These are phyloP conservation scores for Drosophila trapezifrons DNA, from an alignment of 1,140 invertebrate genomes.

Conservation along the genomic window DNA sequence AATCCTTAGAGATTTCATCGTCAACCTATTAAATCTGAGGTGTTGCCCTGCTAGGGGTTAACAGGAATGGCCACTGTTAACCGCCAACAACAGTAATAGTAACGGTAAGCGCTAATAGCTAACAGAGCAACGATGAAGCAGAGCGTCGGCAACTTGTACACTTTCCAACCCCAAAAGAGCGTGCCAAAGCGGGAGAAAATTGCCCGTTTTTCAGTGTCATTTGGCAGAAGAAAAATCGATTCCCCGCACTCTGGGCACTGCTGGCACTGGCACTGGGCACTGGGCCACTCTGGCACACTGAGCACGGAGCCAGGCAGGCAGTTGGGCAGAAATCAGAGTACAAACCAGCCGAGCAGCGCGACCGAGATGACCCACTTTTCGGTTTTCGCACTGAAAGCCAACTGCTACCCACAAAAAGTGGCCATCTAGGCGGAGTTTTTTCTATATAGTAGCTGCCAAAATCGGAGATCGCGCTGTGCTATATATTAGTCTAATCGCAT, in stretches of 20 bases:
- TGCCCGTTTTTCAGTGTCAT: conserved; percentile 77
- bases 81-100: conserved; percentile 5
- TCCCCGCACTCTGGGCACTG: conserved; percentile 53
- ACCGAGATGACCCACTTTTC: conserved; percentile 84
- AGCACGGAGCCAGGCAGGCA: conserved; percentile 41
- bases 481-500: conserved; percentile 21
- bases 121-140: no score
- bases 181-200: conserved; percentile 54
- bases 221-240: conserved; percentile 79
- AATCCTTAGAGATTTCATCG: not conserved
- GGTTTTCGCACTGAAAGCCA: conserved; percentile 80
- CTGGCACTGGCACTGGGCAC: conserved; percentile 22
- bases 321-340: conserved; percentile 78
- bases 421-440: conserved; percentile 61
- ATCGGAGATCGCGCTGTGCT: conserved; percentile 17
- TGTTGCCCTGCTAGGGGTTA: conserved; percentile 3
- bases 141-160: conserved; percentile 30
- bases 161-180: conserved; percentile 65
- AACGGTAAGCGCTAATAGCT: conserved; percentile 4
- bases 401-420: conserved; percentile 69
- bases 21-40: not conserved
- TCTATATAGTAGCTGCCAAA: conserved; percentile 60
- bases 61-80: conserved; percentile 6
- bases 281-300: conserved; percentile 65
- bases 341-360: conserved; percentile 79